Evolutionary conservation across 1,140 invertebrate genomes (phyloP), one percentile per base, ranked within the genome.

Genomic region (Brachystomella parvula): DNA sequence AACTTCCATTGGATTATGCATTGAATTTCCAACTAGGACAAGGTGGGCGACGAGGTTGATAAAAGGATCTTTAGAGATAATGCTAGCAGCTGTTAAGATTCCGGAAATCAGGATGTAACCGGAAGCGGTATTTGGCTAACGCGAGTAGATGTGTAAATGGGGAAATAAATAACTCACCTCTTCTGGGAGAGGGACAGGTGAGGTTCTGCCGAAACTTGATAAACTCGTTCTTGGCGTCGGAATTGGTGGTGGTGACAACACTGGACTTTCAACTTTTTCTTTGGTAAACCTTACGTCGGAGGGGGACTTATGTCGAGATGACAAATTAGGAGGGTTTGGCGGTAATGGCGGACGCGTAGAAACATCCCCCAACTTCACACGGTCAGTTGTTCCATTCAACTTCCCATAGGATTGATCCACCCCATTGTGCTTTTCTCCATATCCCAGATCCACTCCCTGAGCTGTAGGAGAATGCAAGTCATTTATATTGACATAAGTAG

Each of bases 221-320:
- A 73, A 49, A 66, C 71, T 73, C 12, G 71, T 73, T 44, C 71
- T 56, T 29, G 71, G 71, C 19, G 71, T 73, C 17, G 71, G 71
- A 58, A 73, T 53, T 47, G 71, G 71, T 6, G 68, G 71, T 17
- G 65, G 63, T 1, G 63, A 61, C 21, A 58, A 33, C 47, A 6
- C 31, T 2, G 24, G 44, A 12, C 21, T 30, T 62, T 68, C 35
- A 66, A 49, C 3, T 60, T 75, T 49, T 57, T 69, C 66, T 24
- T 69, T 72, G 15, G n/a, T n/a, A n/a, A 73, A 64, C 32, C 68
- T 70, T 21, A 71, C 29, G 1, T 67, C 72, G 26, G 70, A 26
- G 31, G 68, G 68, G 19, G 61, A 21, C 49, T 70, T 70, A 21
- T 63, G 65, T 30, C 60, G 63, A 2, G 58, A 60, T 9, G 9